Evolutionary conservation across 2,888 invertebrate genomes (phyloP), one percentile per base, ranked within the genome.

Genomic region (Periphyllus acericola): DNA sequence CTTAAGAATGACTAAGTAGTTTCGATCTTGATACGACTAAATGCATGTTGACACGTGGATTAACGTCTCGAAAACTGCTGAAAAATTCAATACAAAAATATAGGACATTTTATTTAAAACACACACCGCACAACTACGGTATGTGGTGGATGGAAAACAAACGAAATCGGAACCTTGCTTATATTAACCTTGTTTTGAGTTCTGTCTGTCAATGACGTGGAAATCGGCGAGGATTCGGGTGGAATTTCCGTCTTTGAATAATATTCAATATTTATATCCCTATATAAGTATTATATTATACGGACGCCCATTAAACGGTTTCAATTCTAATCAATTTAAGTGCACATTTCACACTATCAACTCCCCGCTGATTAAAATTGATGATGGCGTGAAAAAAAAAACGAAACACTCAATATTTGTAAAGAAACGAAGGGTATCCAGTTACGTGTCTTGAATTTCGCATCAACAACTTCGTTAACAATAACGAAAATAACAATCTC

Each of bases 401-500:
- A 3, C 3, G 36, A 87, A 87, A 87, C 86, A 80, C 86, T 87
- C 86, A 80, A 87, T 87, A 80, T 87, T 87, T 87, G 86, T 87
- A 87, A 87, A 87, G 80, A 87, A 80, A 87, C 52, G 80, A 21
- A 87, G 86, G 86, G 86, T 87, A 80, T 87, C 80, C 72, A n/a
- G 80, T 87, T 87, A 87, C 86, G 86, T 80, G 86, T 87, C 86
- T 87, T 87, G 86, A 80, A 87, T 87, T 87, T 87, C 86, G 86
- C 86, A 87, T 87, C 86, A 87, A 87, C 86, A 87, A 87, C 86
- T 87, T 80, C 86, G 86, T 87, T 87, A 87, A 87, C 86, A 87
- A 71, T 80, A 80, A 68, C 79, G 46, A 85, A 85, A 85, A 86
- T 79, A 79, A 86, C 79, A 86, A 86, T 80, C 86, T 87, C 86